Percentiles rank a stretch among this genome's conserved stretches.
These are phyloP conservation scores for Scomber scombrus DNA, from an alignment of 2,113 vertebrate genomes.

Conservation along the genomic window DNA sequence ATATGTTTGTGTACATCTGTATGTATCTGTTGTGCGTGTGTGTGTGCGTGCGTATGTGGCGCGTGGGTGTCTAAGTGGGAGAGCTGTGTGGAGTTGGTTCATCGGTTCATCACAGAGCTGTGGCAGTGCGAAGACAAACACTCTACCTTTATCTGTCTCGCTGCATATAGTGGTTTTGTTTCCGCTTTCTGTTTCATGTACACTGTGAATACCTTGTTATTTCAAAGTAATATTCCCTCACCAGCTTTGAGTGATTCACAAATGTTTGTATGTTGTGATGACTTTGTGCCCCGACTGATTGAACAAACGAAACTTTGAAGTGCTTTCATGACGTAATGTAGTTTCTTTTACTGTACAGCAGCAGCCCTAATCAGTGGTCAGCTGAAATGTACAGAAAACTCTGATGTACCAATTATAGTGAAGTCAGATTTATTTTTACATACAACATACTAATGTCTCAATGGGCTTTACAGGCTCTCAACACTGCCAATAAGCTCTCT, in stretches of 20 bases:
- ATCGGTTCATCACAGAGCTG: conserved; percentile 69
- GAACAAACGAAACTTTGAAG: conserved; percentile 37
- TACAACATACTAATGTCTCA: conserved; percentile 20
- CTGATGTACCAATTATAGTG: neutral
- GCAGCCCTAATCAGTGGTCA: neutral
- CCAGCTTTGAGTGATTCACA: conserved; percentile 34
- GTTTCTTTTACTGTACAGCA: neutral
- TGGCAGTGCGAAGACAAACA: conserved; percentile 57
- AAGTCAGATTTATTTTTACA: conserved; percentile 4
- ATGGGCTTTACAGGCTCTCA: conserved; percentile 21
- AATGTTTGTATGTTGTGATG: conserved; percentile 22
- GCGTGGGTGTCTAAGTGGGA: conserved; percentile 76
- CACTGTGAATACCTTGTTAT: conserved; percentile 31
- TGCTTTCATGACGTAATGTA: conserved; percentile 16
- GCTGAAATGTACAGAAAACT: neutral
- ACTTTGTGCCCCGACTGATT: conserved; percentile 16
- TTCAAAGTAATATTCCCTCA: conserved; percentile 31
- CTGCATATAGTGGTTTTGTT: conserved; percentile 30
- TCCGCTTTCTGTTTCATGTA: conserved; percentile 55
- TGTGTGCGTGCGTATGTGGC: conserved; percentile 29
- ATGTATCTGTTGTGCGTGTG: conserved; percentile 42
- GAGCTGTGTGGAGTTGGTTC: conserved; percentile 73
- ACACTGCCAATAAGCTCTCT: conserved; percentile 8
- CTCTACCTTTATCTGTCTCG: conserved; percentile 66
- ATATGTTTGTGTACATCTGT: conserved; percentile 55